phyloP scores from a whole-genome alignment of 2,113 vertebrate species.

The Verasper variegatus region DNA sequence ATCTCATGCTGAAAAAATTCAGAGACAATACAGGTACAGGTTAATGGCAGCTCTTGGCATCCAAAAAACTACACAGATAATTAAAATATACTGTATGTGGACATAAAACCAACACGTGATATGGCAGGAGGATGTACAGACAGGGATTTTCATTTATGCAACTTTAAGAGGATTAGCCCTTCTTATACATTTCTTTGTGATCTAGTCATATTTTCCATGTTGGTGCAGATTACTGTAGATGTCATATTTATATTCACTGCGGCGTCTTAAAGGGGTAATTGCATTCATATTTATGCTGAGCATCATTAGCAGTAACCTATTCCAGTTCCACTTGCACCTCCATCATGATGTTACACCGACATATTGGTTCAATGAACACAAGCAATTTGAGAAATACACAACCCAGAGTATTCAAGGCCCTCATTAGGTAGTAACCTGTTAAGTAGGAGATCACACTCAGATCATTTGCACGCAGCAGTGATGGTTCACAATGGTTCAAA shows the following conservation, averaged over 20 bases:
- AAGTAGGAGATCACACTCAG: constrained; percentile 21
- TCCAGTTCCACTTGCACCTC: not conserved
- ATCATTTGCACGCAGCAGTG: constrained; percentile 18
- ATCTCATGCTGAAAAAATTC: too few species aligned
- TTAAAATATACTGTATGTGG: not conserved
- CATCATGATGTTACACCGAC: not conserved
- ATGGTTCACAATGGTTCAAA: constrained; percentile 46
- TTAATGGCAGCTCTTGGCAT: too few species aligned
- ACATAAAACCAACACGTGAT: not conserved
- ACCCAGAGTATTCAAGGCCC: constrained; percentile 17
- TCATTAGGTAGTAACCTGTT: constrained; percentile 33
- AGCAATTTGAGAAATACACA: constrained; percentile 15
- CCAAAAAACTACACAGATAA: too few species aligned
- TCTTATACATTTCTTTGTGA: constrained; percentile 11
- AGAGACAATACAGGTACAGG: too few species aligned
- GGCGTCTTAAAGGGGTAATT: not conserved
- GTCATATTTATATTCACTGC: constrained; percentile 21
- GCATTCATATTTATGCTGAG: constrained; percentile 19
- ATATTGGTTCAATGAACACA: constrained; percentile 1
- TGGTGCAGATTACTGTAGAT: not conserved
- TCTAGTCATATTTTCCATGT: not conserved
- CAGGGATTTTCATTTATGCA: not conserved
- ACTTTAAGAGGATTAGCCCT: not conserved
- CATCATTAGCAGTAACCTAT: not conserved
- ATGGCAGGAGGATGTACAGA: not conserved